Base-by-base conservation (phyloP, 1,140 invertebrate genomes). In the Zaprionus inermis region DNA sequence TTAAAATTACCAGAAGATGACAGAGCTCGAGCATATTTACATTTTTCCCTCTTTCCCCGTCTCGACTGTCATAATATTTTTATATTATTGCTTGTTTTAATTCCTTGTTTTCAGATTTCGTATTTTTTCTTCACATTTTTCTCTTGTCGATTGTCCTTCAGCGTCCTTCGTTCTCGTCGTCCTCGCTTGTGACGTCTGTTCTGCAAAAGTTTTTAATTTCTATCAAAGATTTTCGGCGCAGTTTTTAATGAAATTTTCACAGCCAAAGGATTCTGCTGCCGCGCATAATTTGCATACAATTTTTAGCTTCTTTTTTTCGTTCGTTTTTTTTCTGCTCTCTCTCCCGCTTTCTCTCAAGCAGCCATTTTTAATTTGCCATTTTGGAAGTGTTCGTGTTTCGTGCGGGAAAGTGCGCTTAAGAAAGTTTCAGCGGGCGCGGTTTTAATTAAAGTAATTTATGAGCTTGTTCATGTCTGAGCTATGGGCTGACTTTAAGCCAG, bases 51-150 rank as follows among this genome's bases (percentile, higher is more conserved):
- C 9, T 36, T 14, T 7, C 44, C 28, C 44, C 54, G 60, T 65
- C 61, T 36, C 51, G 14, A 36, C 66, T 77, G 83, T 89, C 84
- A 89, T 89, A 89, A 89, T 88, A 89, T 89, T 89, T 89, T 89
- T 55, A 73, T 77, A 84, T 89, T 78, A 89, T 89, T 89, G 84
- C 84, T 89, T 89, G 84, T 89, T 89, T 89, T 89, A 89, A 88
- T 88, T 88, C 80, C 80, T 88, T 89, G 80, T 88, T 70, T 72
- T 76, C 82, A 67, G 70, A 88, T 86, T 88, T 86, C 65, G 77
- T 74, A 76, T 76, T 77, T 61, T 80, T 52, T 80, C 30, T 74
- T 72, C 20, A 63, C 66, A 28, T 70, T 78, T 70, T 69, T 51
- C 30, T 46, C 44, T 60, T 71, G 82, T 79, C 83, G 79, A 86